Percentiles rank a stretch among this genome's conserved stretches.
phyloP scores from a whole-genome alignment of 1,140 invertebrate genomes.

The Meloidogyne hapla region DNA sequence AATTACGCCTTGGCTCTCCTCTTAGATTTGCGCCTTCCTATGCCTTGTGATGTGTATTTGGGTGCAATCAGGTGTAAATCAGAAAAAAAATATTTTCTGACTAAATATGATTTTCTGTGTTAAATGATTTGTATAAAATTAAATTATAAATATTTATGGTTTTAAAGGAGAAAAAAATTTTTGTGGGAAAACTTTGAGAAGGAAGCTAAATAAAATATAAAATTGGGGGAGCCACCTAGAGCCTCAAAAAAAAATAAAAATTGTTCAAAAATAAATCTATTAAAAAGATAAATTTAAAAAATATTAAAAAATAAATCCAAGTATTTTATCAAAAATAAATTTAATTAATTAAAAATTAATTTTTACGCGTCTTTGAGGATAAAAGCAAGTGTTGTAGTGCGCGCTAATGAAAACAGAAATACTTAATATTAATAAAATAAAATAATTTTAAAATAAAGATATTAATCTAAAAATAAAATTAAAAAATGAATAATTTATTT shows the following conservation, averaged over 20 bases:
- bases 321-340: too few relatives aligned
- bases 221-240: too few relatives aligned
- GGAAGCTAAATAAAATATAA: too few relatives aligned
- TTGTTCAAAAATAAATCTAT: too few relatives aligned
- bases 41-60: not conserved
- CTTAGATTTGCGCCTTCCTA: not conserved
- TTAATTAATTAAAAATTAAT: too few relatives aligned
- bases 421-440: too few relatives aligned
- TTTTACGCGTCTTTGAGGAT: not conserved
- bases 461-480: not conserved
- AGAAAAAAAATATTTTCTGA: not conserved
- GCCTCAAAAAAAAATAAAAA: too few relatives aligned
- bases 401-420: not conserved
- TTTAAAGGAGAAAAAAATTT: not conserved
- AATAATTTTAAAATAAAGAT: not conserved
- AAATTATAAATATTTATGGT: not conserved
- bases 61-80: not conserved
- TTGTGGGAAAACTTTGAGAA: not conserved
- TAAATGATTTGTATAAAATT: conserved; percentile 2
- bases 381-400: not conserved
- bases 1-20: not conserved
- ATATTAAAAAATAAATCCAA: too few relatives aligned
- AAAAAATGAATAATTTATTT: too few relatives aligned
- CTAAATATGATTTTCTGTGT: not conserved
- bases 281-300: too few relatives aligned